Base-by-base conservation (phyloP, 2,888 invertebrate genomes). In the Apotomis turbidana region DNA sequence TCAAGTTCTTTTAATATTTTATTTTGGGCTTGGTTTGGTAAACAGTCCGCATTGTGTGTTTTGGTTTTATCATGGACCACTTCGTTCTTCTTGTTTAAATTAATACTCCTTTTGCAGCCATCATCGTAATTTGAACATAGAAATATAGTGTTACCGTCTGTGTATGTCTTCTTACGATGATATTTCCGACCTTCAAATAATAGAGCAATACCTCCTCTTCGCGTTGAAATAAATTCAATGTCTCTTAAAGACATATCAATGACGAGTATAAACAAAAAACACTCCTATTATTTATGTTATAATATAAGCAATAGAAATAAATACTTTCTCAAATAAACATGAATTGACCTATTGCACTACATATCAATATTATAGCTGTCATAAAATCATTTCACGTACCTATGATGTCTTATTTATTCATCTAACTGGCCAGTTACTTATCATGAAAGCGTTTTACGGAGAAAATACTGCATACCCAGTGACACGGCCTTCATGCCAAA, bases 371-470 rank as follows among this genome's bases (percentile, higher is more conserved):
- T 12, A 57, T 57, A 57, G 57, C 36, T 57, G 57, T 57, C 57
- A 57, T 57, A 36, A 57, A 36, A 57, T 57, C 57, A 57, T 57
- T 57, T 57, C 36, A 36, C 57, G 57, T 36, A 55, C 54, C 54
- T 55, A 57, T 57, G 57, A 57, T 57, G 36, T 57, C 57, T 57
- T 57, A 57, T 57, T 57, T 57, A 36, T 57, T 57, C 12, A 57
- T 57, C 57, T 57, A 57, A 57, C 57, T 36, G 57, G 57, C 57
- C 57, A 57, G 57, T 57, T 57, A 57, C 12, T 36, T 57, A 55
- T 55, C 57, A 57, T 57, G 57, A 36, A 57, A 57, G 57, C 57
- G 57, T 57, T 57, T 57, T 57, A 57, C 57, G 57, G 57, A 57
- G 57, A 57, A 57, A 57, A 57, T 57, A 36, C 57, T 57, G 57